Base-by-base conservation (phyloP, 2,888 invertebrate genomes). In the Cremastinae sp. region DNA sequence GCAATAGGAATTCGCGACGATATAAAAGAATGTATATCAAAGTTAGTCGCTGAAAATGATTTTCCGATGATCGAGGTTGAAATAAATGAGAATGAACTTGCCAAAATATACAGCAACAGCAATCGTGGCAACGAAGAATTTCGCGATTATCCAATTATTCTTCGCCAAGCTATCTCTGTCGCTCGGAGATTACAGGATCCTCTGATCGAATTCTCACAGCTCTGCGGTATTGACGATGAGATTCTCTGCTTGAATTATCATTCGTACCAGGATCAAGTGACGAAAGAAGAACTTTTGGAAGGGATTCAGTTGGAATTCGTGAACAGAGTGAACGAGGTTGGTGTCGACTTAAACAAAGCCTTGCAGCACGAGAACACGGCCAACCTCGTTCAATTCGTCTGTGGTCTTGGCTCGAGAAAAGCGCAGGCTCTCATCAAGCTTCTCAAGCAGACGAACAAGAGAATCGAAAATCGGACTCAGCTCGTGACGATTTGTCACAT, bases 191-290 rank as follows among this genome's bases (percentile, higher is more conserved):
- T 98, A 84, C 97, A 98, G 90, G 98, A 99, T 90, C 98, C 98
- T 0, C 91, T 99, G 0, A 93, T 97, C 81, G 98, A 98, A 90
- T 97, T 96, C 89, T 95, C 97, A 0, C 98, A 98, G 87, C 91
- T 99, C 0, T 98, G 97, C 88, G 97, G 97, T n/a, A 93, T 95
- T 0, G 98, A 98, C 86, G 97, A 98, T 81, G 98, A 99, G 91
- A 96, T 98, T 79, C 91, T 98, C 12, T 97, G 97, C 86, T 92
- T 99, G 35, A 93, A 96, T 65, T 97, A 96, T 87, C 98, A 98
- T 64, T 69, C 45, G 0, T 59, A 55, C 53, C 94, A 95, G 90
- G 95, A 95, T 84, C 94, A 95, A 85, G 89, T 95, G 74, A 89
- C 93, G 0, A 96, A 96, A 86, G 97, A 98, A 70, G 95, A 96